A percentile compares a stretch with the other conserved stretches of the same genome.
Evolutionary conservation across 2,113 vertebrate genomes (phyloP).

Genomic region (Thunnus thynnus): DNA sequence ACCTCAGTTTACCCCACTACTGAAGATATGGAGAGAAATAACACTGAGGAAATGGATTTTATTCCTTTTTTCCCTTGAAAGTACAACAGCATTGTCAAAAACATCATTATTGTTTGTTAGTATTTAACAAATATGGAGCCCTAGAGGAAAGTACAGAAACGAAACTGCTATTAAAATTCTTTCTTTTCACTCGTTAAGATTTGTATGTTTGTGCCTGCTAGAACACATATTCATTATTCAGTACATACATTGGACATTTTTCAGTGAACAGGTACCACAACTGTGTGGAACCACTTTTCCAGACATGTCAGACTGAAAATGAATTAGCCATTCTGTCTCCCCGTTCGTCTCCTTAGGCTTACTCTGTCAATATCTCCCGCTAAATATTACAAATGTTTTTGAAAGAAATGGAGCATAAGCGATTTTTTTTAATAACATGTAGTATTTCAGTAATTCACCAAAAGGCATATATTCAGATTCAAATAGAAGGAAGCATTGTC

Average conservation of each 20-base stretch:
- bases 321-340: slow-evolving; percentile 20
- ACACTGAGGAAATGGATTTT: background rate
- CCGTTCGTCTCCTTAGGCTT: background rate
- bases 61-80: background rate
- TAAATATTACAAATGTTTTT: slow-evolving; percentile 55
- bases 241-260: slow-evolving; percentile 25
- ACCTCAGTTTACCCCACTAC: slow-evolving; percentile 6
- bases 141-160: background rate
- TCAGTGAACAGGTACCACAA: slow-evolving; percentile 27
- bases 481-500: slow-evolving; percentile 3
- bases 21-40: slow-evolving; percentile 11
- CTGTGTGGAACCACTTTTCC: slow-evolving; percentile 15
- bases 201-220: background rate
- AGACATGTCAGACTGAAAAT: slow-evolving; percentile 29
- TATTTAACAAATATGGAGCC: background rate
- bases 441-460: slow-evolving; percentile 20
- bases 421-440: slow-evolving; percentile 15
- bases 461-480: slow-evolving; percentile 26
- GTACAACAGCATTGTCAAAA: slow-evolving; percentile 13
- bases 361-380: slow-evolving; percentile 18
- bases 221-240: slow-evolving; percentile 39
- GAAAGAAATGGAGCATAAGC: slow-evolving; percentile 17
- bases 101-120: slow-evolving; percentile 9
- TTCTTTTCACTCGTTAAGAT: background rate
- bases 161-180: slow-evolving; percentile 14